Base-by-base conservation (phyloP, 35 echinoderm and acorn worm genomes). In the Amphiura filiformis region DNA sequence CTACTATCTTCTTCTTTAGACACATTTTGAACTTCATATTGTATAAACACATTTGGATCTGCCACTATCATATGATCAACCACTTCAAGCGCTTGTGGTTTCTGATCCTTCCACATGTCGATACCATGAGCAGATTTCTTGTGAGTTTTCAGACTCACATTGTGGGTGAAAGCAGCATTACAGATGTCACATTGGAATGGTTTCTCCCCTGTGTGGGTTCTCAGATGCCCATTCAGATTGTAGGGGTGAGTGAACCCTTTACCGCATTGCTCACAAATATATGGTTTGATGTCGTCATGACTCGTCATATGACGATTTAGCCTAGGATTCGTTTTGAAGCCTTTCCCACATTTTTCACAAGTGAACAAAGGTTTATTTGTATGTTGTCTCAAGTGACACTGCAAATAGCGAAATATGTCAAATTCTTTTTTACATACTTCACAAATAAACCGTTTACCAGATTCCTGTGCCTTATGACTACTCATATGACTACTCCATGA, bases 61-160 rank as follows among this genome's bases (percentile, higher is more conserved):
- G 7, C 44, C 44, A 20, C 20, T 7, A 11, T 52, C 44, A 52
- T 11, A 11, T 20, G 7, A 52, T 7, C 44, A 7, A 52, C 44
- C 44, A 11, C 44, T 52, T 52, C 44, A 11, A 52, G 7, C 38
- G 31, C 65, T 31, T 18, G 0, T 23, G 31, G 11, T 12, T 77
- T 87, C 37, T n/a, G n/a, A 40, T 76, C 31, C n/a, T 93, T 65
- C 94, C 94, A 96, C 87, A 84, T 82, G 47, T 96, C 94, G 38
- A 96, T 96, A 0, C 90, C 90, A 70, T 96, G 94, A 1, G 56
- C 61, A 37, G 80, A 84, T 83, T 92, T 96, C 57, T 92, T 79
- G 36, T 96, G 94, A 23, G 84, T 96, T 31, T 96, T 96, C 12
- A 96, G 79, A 40, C 90, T 96, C 77, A 96, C 86, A 23, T 96